A percentile compares a stretch with the other conserved stretches of the same genome.
These are phyloP conservation scores for Misgurnus anguillicaudatus DNA, from an alignment of 2,113 vertebrate species.

Conservation along the genomic window DNA sequence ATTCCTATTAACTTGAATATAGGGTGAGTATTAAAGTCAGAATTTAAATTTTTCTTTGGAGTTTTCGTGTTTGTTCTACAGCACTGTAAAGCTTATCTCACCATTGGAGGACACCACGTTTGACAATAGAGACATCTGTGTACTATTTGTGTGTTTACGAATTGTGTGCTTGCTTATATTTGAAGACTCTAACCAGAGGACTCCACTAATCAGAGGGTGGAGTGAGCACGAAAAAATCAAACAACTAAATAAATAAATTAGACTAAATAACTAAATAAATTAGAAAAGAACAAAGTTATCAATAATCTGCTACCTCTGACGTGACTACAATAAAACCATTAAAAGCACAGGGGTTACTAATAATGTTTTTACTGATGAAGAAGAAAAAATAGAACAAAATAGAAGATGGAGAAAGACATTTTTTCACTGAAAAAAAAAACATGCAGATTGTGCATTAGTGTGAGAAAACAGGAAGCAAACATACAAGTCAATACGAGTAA, in stretches of 20 bases:
- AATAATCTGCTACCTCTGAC: slow-evolving; percentile 34
- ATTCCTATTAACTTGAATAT: too few species aligned
- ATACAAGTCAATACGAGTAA: background rate
- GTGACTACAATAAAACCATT: slow-evolving; percentile 45
- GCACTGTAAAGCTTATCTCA: background rate
- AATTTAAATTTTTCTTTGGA: slow-evolving; percentile 45
- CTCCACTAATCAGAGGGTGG: slow-evolving; percentile 32
- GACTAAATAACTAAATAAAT: slow-evolving; percentile 40
- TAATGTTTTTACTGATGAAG: slow-evolving; percentile 38
- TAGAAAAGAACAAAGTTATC: slow-evolving; percentile 2
- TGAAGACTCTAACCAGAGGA: slow-evolving; percentile 19
- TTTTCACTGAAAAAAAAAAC: slow-evolving; percentile 49
- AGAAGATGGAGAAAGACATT: slow-evolving; percentile 57
- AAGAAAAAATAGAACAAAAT: slow-evolving; percentile 59
- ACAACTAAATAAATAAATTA: slow-evolving; percentile 37
- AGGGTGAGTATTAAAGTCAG: background rate
- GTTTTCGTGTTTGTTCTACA: slow-evolving; percentile 52
- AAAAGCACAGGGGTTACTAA: slow-evolving; percentile 42
- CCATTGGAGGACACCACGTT: slow-evolving; percentile 51
- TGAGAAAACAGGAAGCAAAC: slow-evolving; percentile 34
- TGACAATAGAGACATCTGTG: background rate
- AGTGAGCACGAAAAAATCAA: slow-evolving; percentile 34
- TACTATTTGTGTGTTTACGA: slow-evolving; percentile 54
- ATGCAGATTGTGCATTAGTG: slow-evolving; percentile 46
- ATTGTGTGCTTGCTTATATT: slow-evolving; percentile 39